Conservation (phyloP, 2,113 vertebrate species). For the Donacobius atricapilla region DNA sequence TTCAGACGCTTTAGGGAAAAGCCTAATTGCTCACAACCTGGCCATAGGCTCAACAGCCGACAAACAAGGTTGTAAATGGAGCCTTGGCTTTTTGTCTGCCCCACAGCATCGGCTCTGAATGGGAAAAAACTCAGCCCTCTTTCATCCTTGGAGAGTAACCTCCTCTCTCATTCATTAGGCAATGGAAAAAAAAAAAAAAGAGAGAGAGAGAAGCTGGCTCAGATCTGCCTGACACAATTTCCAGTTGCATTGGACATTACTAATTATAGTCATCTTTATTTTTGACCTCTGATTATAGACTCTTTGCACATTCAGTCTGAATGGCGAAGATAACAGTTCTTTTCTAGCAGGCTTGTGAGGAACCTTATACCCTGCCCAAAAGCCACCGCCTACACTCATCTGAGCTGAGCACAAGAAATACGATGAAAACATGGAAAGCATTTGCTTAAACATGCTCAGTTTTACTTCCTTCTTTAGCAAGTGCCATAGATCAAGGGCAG, state of each 20-base stretch:
- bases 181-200: slow-evolving; percentile 1
- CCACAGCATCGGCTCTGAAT: background rate
- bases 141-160: background rate
- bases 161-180: slow-evolving; percentile 43
- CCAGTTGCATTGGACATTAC: slow-evolving; percentile 62
- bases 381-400: background rate
- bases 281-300: slow-evolving; percentile 49
- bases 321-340: slow-evolving; percentile 12
- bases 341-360: slow-evolving; percentile 14
- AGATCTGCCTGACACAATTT: slow-evolving; percentile 42
- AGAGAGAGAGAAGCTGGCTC: background rate
- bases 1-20: slow-evolving; percentile 41
- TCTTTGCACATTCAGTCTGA: background rate
- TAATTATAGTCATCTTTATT: slow-evolving; percentile 64
- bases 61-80: slow-evolving; percentile 19
- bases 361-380: background rate
- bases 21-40: slow-evolving; percentile 26
- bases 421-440: slow-evolving; percentile 47
- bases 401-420: background rate
- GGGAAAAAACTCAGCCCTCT: background rate
- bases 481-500: slow-evolving; percentile 12
- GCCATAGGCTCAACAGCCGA: background rate
- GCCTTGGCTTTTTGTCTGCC: background rate
- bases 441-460: slow-evolving; percentile 24
- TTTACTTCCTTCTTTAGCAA: slow-evolving; percentile 48